Percentiles rank a stretch among this genome's conserved stretches.
Conservation (phyloP, 2,797 vertebrate species). For the Spea hammondii region DNA sequence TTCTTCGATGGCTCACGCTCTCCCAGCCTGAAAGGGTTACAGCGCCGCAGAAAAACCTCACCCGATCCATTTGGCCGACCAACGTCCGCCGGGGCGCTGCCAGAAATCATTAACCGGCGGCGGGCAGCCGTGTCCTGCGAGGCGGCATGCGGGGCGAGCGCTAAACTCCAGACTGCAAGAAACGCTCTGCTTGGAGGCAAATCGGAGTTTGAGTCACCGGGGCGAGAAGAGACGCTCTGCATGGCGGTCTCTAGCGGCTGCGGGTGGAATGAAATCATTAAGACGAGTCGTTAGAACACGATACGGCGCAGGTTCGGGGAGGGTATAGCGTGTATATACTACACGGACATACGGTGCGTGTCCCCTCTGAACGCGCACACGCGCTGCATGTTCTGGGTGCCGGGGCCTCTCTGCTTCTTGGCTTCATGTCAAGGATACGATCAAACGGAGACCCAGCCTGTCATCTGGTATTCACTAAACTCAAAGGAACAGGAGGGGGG, state of each 20-base stretch:
- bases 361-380: not conserved
- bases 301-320: no score
- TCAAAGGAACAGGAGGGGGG: constrained; percentile 49
- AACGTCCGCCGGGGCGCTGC: no score
- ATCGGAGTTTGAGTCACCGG: no score
- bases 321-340: no score
- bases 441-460: constrained; percentile 58
- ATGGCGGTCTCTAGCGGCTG: not conserved
- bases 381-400: constrained; percentile 6
- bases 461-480: constrained; percentile 57
- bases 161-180: no score
- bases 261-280: not conserved
- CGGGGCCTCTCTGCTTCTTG: constrained; percentile 60
- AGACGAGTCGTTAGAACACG: no score
- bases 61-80: not conserved
- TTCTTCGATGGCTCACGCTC: not conserved
- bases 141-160: not conserved
- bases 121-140: not conserved
- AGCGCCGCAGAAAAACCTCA: not conserved
- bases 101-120: not conserved
- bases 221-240: no score
- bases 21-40: not conserved
- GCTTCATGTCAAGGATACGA: constrained; percentile 60
- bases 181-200: no score
- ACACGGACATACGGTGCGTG: not conserved